These are phyloP conservation scores for Clarias platycephalus DNA, from an alignment of 2,797 vertebrate genomes.

Conservation along the genomic window DNA sequence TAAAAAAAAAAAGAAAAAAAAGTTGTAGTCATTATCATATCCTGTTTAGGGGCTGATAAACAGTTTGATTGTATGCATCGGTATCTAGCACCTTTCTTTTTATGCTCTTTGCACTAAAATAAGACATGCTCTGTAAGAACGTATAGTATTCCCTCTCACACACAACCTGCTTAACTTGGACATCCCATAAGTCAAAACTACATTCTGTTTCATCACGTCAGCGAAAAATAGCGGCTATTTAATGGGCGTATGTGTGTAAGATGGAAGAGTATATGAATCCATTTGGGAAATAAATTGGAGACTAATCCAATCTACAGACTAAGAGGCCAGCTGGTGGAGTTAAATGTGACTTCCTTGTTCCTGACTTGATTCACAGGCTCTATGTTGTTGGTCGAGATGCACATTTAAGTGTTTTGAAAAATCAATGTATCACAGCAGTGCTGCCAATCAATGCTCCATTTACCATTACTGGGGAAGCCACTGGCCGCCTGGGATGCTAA, in stretches of 20 bases:
- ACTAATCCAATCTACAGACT: conserved; percentile 73
- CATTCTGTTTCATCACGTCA: conserved; percentile 1
- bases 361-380: conserved; percentile 36
- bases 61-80: not conserved
- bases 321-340: conserved; percentile 72
- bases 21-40: conserved; percentile 41
- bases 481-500: conserved; percentile 24
- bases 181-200: not conserved
- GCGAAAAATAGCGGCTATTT: conserved; percentile 24
- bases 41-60: conserved; percentile 40
- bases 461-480: conserved; percentile 33
- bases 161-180: not conserved
- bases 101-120: not conserved
- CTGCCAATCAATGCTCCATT: conserved; percentile 48
- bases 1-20: not conserved
- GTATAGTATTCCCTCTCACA: not conserved
- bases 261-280: conserved; percentile 61
- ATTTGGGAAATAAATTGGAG: conserved; percentile 71
- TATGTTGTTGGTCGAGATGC: conserved; percentile 29
- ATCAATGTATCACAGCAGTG: conserved; percentile 42
- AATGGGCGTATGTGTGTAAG: conserved; percentile 25
- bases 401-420: conserved; percentile 42
- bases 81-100: not conserved
- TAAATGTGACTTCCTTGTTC: conserved; percentile 51
- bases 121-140: not conserved